Evolutionary conservation across 2,113 vertebrate genomes (phyloP).

Genomic region (Atlantisia rogersi): DNA sequence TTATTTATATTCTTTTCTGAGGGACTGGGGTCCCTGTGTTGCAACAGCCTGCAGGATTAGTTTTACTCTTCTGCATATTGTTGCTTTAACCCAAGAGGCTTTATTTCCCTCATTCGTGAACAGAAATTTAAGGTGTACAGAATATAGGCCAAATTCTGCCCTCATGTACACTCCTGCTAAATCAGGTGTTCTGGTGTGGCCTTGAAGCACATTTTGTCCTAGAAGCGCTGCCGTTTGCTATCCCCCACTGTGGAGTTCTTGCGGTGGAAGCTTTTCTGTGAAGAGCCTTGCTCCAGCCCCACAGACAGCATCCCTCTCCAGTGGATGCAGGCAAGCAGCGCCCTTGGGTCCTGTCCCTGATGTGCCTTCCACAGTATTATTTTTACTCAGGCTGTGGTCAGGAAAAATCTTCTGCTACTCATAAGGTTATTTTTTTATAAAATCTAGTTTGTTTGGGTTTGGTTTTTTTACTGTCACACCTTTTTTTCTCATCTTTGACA

Average conservation of each 20-base stretch:
- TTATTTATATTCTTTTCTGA: background rate
- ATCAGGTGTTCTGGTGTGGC: background rate
- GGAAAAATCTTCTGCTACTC: background rate
- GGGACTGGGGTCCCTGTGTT: background rate
- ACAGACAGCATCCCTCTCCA: background rate
- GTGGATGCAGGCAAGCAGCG: background rate
- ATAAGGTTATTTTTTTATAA: background rate
- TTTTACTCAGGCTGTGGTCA: background rate
- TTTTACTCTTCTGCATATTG: background rate
- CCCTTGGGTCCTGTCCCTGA: background rate
- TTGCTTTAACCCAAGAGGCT: background rate
- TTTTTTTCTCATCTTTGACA: background rate
- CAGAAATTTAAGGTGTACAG: background rate
- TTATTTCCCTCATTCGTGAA: background rate
- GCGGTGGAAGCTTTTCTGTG: background rate
- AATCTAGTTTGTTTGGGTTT: background rate
- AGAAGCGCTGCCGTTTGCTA: background rate
- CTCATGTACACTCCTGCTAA: background rate
- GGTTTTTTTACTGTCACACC: background rate
- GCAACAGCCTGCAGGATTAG: background rate
- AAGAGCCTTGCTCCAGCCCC: background rate
- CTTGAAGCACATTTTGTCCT: slow-evolving; percentile 2
- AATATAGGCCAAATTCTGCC: background rate
- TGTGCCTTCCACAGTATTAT: background rate
- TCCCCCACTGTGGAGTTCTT: background rate